These are phyloP conservation scores for Xanthostigma xanthostigma DNA, from an alignment of 2,888 invertebrate species.

Conservation along the genomic window DNA sequence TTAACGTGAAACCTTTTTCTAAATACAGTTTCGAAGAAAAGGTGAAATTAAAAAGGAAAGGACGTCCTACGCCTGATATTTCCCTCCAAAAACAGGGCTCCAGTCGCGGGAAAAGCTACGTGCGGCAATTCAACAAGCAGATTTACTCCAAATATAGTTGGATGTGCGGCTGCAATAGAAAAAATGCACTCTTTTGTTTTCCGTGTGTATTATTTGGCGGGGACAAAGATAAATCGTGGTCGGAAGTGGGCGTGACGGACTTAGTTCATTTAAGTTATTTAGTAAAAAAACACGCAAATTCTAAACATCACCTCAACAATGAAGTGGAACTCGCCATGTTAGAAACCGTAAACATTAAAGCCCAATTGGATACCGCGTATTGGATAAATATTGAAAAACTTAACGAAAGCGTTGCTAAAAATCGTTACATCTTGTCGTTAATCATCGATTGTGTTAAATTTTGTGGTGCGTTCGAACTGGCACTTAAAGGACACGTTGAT, in stretches of 20 bases:
- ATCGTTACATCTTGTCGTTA: constrained; percentile 16
- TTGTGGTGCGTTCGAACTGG: constrained; percentile 20
- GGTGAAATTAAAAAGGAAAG: constrained; percentile 1
- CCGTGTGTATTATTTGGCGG: constrained; percentile 15
- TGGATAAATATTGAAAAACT: constrained; percentile 9
- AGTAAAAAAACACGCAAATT: constrained; percentile 10
- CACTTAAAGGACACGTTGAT: constrained; percentile 20
- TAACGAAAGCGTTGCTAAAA: constrained; percentile 14
- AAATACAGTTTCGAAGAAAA: background rate
- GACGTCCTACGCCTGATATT: constrained; percentile 5
- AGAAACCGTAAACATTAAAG: constrained; percentile 12
- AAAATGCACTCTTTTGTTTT: constrained; percentile 15
- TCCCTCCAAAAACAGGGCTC: background rate
- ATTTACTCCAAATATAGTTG: constrained; percentile 7
- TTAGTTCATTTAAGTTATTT: constrained; percentile 9
- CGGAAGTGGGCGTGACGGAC: constrained; percentile 7
- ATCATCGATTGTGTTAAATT: constrained; percentile 20
- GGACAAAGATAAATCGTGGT: constrained; percentile 8
- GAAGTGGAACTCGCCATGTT: constrained; percentile 5
- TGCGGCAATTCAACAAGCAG: constrained; percentile 1
- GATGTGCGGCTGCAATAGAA: constrained; percentile 12
- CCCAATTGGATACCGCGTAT: constrained; percentile 12
- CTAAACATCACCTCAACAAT: constrained; percentile 2
- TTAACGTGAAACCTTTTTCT: too few relatives aligned
- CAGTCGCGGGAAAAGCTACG: constrained; percentile 5